Evolutionary conservation across 2,888 invertebrate genomes (phyloP), one percentile per base, ranked within the genome.

Genomic region (Cephus rjabovi): DNA sequence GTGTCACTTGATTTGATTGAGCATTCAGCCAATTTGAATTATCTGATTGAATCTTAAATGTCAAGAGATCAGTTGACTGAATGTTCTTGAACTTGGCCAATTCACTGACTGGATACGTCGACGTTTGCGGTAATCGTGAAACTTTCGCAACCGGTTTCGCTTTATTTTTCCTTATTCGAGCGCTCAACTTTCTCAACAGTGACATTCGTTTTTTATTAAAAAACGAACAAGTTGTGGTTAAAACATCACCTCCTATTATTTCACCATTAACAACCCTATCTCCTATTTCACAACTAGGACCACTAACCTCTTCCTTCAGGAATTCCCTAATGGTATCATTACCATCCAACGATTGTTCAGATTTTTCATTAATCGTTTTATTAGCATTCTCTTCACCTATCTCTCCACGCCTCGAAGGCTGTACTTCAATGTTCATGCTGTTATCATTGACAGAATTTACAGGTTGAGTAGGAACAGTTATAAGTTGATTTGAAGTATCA

Each of bases 381-480:
- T 9, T 9, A 12, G 23, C 40, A 56, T 56, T 23, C 9, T 56
- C 40, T 9, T 40, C 40, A 1, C 15, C 12, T 15, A 34, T 34
- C 3, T 75, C 77, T 11, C 37, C 75, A 1, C 69, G 73, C 34
- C 77, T 78, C 12, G 79, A 68, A 23, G 81, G 82, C 12, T 78
- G 77, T 1, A 77, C 79, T 35, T 78, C 68, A 34, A 82, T 82
- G 35, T 81, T 81, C 80, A 80, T 79, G 31, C 76, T 78, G 69
- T 81, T 81, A 6, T 77, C 81, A 71, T 79, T 78, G 73, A 68
- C 74, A 23, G 76, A 77, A 15, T 40, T 56, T 34, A 80, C 73
- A 11, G 77, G 76, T 74, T 82, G 81, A 35, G 78, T 73, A 4
- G 80, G 79, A 37, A 80, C 69, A 37, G 79, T 82, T 75, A 81